Evolutionary conservation across 2,113 vertebrate species (phyloP).

Genomic region (Hippocampus abdominalis): DNA sequence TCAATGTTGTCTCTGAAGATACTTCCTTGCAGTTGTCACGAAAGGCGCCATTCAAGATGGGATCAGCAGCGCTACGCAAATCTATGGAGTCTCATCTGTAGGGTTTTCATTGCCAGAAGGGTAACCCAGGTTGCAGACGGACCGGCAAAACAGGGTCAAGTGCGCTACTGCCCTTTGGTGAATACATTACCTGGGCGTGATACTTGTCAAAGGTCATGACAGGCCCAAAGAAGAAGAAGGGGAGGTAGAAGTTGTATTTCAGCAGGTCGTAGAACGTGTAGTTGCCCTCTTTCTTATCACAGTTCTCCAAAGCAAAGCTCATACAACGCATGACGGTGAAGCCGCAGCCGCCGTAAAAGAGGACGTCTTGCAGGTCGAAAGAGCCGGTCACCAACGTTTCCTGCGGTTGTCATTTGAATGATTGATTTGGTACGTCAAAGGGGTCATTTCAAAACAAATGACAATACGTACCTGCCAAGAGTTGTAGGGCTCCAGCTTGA

Average conservation of each 20-base stretch:
- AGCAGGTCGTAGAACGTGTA: constrained; percentile 86
- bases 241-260: constrained; percentile 99
- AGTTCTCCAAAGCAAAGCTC: constrained; percentile 92
- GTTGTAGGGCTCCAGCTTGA: constrained; percentile 90
- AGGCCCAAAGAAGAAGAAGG: constrained; percentile 97
- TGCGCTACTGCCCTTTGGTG: neutral
- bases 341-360: constrained; percentile 88
- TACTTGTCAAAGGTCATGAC: constrained; percentile 94
- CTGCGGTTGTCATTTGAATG: constrained; percentile 17
- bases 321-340: constrained; percentile 93
- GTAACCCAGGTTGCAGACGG: too few relatives aligned
- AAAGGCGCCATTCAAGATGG: too few relatives aligned
- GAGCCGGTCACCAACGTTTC: constrained; percentile 80
- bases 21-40: too few relatives aligned
- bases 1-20: too few relatives aligned
- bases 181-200: constrained; percentile 74
- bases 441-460: neutral
- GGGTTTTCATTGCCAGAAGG: too few relatives aligned
- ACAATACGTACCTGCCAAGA: constrained; percentile 84
- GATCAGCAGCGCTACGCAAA: too few relatives aligned
- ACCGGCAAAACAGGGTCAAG: too few relatives aligned
- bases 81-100: too few relatives aligned
- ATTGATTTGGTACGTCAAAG: neutral
- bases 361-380: constrained; percentile 89
- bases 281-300: constrained; percentile 79